These are phyloP conservation scores for Pseudomyrmex sp. DNA, from an alignment of 1,140 invertebrate species.

Conservation along the genomic window DNA sequence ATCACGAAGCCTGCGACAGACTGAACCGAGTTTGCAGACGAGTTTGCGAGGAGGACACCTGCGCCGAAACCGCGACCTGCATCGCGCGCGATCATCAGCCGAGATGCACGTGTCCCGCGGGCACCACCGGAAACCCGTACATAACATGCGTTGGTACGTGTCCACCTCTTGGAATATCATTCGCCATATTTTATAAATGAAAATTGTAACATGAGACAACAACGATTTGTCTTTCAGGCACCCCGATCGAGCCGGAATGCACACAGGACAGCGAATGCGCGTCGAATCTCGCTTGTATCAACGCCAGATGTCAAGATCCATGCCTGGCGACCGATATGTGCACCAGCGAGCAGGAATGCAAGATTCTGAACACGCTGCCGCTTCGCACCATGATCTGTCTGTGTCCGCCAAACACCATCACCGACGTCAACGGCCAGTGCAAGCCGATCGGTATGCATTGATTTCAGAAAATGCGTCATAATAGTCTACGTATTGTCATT, in stretches of 20 bases:
- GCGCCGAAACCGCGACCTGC: slow-evolving; percentile 91
- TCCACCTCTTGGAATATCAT: slow-evolving; percentile 48
- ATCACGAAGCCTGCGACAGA: slow-evolving; percentile 94
- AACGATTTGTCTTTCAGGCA: slow-evolving; percentile 43
- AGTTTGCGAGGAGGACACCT: slow-evolving; percentile 92
- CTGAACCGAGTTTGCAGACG: slow-evolving; percentile 93
- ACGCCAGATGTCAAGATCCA: slow-evolving; percentile 91
- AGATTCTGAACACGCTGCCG: slow-evolving; percentile 91
- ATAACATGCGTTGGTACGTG: slow-evolving; percentile 88
- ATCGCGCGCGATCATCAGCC: slow-evolving; percentile 91
- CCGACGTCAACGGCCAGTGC: slow-evolving; percentile 88
- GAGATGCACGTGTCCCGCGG: slow-evolving; percentile 91
- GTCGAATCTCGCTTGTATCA: slow-evolving; percentile 90
- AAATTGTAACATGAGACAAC: background rate
- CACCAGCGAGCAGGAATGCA: slow-evolving; percentile 90
- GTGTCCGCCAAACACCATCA: slow-evolving; percentile 91
- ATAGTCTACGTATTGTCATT: background rate
- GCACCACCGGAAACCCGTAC: slow-evolving; percentile 92
- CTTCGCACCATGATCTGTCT: slow-evolving; percentile 92
- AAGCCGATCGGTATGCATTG: slow-evolving; percentile 85
- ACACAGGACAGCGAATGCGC: slow-evolving; percentile 91
- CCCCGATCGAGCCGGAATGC: slow-evolving; percentile 87
- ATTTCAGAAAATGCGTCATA: background rate
- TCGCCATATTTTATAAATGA: slow-evolving; percentile 15
- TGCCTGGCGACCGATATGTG: slow-evolving; percentile 90